Conservation (phyloP, 2,113 vertebrate species). For the Sinocyclocheilus anshuiensis region DNA sequence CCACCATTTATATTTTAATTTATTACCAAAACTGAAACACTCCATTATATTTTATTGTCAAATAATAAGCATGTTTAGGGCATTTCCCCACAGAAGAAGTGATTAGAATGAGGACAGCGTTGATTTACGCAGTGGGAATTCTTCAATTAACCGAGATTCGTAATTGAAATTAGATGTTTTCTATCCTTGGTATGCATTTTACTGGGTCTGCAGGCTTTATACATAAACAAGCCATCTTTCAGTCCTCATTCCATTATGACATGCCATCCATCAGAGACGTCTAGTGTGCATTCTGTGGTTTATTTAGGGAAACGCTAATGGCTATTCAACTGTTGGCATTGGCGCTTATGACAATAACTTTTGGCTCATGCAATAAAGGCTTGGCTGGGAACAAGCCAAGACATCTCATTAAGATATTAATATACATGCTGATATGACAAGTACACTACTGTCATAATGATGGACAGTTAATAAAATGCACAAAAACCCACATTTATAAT, state of each 20-base stretch:
- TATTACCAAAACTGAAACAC: conserved; percentile 73
- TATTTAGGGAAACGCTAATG: conserved; percentile 52
- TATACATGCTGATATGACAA: conserved; percentile 51
- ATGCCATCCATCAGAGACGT: conserved; percentile 65
- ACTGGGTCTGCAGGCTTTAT: conserved; percentile 55
- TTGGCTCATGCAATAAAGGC: conserved; percentile 48
- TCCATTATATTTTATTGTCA: conserved; percentile 66
- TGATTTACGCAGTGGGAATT: conserved; percentile 52
- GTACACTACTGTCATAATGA: conserved; percentile 28
- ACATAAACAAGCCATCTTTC: conserved; percentile 66
- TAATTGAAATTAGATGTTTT: conserved; percentile 55
- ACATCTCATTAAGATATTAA: conserved; percentile 40
- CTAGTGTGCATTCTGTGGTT: conserved; percentile 50
- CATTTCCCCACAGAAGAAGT: conserved; percentile 51
- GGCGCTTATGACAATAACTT: conserved; percentile 46
- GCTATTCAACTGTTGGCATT: conserved; percentile 56
- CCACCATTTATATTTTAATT: conserved; percentile 61
- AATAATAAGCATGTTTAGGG: conserved; percentile 68
- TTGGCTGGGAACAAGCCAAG: conserved; percentile 29
- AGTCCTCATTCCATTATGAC: conserved; percentile 45
- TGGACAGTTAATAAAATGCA: conserved; percentile 47
- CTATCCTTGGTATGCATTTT: conserved; percentile 59
- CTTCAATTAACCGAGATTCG: conserved; percentile 39
- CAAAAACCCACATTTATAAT: conserved; percentile 9
- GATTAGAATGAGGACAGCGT: conserved; percentile 47